These are phyloP conservation scores for Idaea straminata DNA, from an alignment of 2,888 invertebrate genomes.

Conservation along the genomic window DNA sequence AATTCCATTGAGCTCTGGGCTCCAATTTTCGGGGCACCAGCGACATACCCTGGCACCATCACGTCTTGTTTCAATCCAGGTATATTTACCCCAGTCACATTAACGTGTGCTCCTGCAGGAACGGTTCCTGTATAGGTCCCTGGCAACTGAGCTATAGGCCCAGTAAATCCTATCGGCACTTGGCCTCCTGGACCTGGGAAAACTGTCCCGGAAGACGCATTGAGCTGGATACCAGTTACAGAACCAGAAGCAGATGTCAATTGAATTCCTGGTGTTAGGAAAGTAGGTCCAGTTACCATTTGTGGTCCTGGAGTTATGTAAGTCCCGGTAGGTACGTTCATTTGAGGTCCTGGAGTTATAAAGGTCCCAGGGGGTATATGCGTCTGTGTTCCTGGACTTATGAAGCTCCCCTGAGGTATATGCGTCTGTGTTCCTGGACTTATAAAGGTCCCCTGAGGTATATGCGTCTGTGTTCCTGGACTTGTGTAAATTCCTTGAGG, in stretches of 20 bases:
- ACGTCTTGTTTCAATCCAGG: background rate
- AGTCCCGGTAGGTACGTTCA: background rate
- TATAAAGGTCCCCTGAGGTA: background rate
- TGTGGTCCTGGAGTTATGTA: background rate
- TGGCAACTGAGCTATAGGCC: background rate
- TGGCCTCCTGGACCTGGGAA: background rate
- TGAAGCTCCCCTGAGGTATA: background rate
- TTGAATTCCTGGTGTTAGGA: too few relatives aligned
- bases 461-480: background rate
- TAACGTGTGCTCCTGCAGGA: background rate
- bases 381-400: background rate
- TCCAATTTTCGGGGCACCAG: conserved; percentile 1
- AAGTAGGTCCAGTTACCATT: background rate
- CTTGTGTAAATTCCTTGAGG: background rate
- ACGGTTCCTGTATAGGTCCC: background rate
- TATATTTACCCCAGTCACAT: background rate
- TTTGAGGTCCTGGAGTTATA: background rate
- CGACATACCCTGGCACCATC: background rate
- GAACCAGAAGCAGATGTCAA: too few relatives aligned
- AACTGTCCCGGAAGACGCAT: background rate
- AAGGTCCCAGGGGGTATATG: background rate
- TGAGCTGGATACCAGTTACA: background rate
- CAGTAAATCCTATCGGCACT: background rate
- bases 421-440: background rate
- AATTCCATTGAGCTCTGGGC: conserved; percentile 24